Percentiles rank a stretch among this genome's conserved stretches.
Conservation (phyloP, 2,797 vertebrate genomes). For the Lates japonicus region DNA sequence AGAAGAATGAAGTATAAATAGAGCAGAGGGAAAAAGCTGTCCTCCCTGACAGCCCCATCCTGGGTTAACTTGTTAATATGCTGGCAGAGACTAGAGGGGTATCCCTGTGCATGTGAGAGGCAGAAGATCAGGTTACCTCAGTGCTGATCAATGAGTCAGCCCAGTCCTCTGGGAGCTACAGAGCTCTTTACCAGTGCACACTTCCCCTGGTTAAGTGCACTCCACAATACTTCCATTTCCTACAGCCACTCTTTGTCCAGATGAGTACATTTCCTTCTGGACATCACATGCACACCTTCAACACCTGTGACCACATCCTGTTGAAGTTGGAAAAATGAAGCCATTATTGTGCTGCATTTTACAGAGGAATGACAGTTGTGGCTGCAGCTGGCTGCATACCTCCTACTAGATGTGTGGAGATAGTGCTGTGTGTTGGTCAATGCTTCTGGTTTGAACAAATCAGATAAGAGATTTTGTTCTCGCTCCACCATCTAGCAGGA, state of each 20-base stretch:
- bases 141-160: slow-evolving; percentile 70
- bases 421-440: slow-evolving; percentile 17
- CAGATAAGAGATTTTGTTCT: slow-evolving; percentile 50
- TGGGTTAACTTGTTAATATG: slow-evolving; percentile 6
- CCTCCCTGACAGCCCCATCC: neutral
- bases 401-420: slow-evolving; percentile 23
- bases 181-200: slow-evolving; percentile 54
- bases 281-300: slow-evolving; percentile 43
- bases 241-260: slow-evolving; percentile 30
- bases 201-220: slow-evolving; percentile 60
- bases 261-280: slow-evolving; percentile 62
- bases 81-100: slow-evolving; percentile 24
- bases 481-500: slow-evolving; percentile 58
- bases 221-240: slow-evolving; percentile 52
- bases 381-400: slow-evolving; percentile 14
- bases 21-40: neutral
- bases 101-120: slow-evolving; percentile 34
- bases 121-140: slow-evolving; percentile 52
- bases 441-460: slow-evolving; percentile 40
- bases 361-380: slow-evolving; percentile 7
- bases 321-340: slow-evolving; percentile 26
- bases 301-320: slow-evolving; percentile 61
- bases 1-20: neutral
- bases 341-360: slow-evolving; percentile 26
- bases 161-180: slow-evolving; percentile 41